These are phyloP conservation scores for Ornithorhynchus anatinus DNA, from an alignment of 2,113 vertebrate species.

Conservation along the genomic window DNA sequence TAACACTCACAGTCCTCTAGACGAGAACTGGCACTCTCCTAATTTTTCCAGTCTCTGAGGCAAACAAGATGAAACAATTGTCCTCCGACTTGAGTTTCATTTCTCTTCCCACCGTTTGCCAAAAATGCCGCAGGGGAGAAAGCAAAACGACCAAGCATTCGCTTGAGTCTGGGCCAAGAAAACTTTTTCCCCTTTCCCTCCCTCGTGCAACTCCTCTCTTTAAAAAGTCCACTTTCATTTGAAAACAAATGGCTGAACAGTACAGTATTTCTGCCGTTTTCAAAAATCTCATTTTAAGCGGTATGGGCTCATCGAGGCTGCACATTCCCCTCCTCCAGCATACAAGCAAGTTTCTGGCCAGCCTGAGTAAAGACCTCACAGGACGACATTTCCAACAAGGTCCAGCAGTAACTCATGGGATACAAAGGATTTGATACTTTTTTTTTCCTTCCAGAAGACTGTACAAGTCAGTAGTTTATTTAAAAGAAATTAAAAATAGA, in stretches of 20 bases:
- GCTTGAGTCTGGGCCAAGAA: slow-evolving; percentile 61
- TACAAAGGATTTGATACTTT: background rate
- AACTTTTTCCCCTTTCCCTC: slow-evolving; percentile 39
- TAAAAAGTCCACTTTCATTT: slow-evolving; percentile 32
- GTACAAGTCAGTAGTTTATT: slow-evolving; percentile 15
- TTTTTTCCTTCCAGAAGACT: slow-evolving; percentile 26
- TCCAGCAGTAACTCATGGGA: slow-evolving; percentile 18
- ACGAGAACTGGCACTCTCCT: slow-evolving; percentile 45
- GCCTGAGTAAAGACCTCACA: slow-evolving; percentile 30
- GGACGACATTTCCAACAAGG: slow-evolving; percentile 26
- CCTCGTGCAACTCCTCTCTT: slow-evolving; percentile 37
- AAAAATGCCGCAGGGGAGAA: slow-evolving; percentile 64
- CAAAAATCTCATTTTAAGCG: slow-evolving; percentile 35
- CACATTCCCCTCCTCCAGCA: slow-evolving; percentile 1
- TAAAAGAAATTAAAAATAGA: slow-evolving; percentile 34
- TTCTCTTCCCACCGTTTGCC: slow-evolving; percentile 52
- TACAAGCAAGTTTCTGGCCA: background rate
- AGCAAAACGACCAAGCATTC: slow-evolving; percentile 66
- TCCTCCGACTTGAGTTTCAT: slow-evolving; percentile 66
- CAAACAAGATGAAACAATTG: slow-evolving; percentile 60
- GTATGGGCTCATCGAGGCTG: background rate
- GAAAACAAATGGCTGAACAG: slow-evolving; percentile 50
- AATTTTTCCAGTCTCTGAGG: slow-evolving; percentile 53
- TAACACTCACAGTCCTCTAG: slow-evolving; percentile 11
- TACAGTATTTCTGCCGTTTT: slow-evolving; percentile 40